Conservation (phyloP, 2,797 vertebrate genomes). For the Acipenser oxyrinchus region DNA sequence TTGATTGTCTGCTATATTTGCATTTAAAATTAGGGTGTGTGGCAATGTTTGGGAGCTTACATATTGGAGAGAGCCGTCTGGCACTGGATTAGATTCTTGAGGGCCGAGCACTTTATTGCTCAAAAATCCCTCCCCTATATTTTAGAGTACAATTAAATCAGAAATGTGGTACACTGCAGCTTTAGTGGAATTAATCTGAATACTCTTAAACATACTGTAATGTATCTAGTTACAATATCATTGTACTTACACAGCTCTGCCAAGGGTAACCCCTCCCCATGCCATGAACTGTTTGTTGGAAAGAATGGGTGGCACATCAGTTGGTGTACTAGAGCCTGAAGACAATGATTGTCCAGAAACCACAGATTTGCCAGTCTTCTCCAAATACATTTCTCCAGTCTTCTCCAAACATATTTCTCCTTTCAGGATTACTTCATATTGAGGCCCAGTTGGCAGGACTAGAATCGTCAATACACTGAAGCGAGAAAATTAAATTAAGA, state of each 20-base stretch:
- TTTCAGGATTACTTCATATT: conserved; percentile 83
- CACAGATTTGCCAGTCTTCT: conserved; percentile 33
- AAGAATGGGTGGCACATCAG: conserved; percentile 75
- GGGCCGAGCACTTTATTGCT: too few species aligned
- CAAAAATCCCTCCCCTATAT: too few species aligned
- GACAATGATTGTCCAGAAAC: conserved; percentile 25
- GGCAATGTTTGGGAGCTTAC: too few species aligned
- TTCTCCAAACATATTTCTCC: conserved; percentile 52
- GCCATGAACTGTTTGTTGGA: conserved; percentile 89
- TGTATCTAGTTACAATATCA: too few species aligned
- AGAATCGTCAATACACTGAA: conserved; percentile 79
- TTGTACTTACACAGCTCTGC: conserved; percentile 78
- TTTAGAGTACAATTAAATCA: too few species aligned
- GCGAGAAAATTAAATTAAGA: conserved; percentile 21
- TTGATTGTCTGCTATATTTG: too few species aligned
- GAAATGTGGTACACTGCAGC: too few species aligned
- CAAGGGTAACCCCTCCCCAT: conserved; percentile 86
- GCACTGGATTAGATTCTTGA: too few species aligned
- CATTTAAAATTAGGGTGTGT: too few species aligned
- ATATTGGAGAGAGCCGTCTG: too few species aligned
- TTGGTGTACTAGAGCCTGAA: conserved; percentile 27
- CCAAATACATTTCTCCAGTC: conserved; percentile 49
- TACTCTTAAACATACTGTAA: too few species aligned
- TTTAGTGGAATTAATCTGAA: too few species aligned
- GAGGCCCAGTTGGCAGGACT: conserved; percentile 85